Evolutionary conservation across 1,140 invertebrate genomes (phyloP).

Genomic region (Drosophila tani): DNA sequence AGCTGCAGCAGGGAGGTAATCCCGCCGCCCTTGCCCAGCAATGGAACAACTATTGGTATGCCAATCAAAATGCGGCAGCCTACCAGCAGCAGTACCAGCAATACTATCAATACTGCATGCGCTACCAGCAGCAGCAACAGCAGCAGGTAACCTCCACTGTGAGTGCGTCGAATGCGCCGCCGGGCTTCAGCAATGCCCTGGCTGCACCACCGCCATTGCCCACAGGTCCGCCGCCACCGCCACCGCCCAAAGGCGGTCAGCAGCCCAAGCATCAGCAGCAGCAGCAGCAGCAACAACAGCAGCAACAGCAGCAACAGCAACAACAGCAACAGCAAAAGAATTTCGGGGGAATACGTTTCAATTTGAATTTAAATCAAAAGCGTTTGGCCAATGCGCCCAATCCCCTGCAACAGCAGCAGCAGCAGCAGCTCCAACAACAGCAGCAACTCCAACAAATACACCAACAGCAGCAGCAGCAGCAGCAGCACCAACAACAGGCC

Average conservation of each 20-base stretch:
- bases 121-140: conserved; percentile 75
- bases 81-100: conserved; percentile 80
- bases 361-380: conserved; percentile 83
- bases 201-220: conserved; percentile 71
- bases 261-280: conserved; percentile 24
- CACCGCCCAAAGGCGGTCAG: conserved; percentile 52
- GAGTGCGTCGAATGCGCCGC: conserved; percentile 74
- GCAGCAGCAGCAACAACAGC: conserved; percentile 30
- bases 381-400: conserved; percentile 73
- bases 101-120: conserved; percentile 82
- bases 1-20: conserved; percentile 64
- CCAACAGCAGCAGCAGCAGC: conserved; percentile 42
- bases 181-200: conserved; percentile 79
- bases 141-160: conserved; percentile 73
- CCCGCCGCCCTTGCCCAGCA: conserved; percentile 47
- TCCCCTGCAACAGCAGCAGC: conserved; percentile 76
- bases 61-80: conserved; percentile 65
- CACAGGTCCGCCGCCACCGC: conserved; percentile 72
- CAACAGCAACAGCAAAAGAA: conserved; percentile 65
- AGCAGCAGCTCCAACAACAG: conserved; percentile 74
- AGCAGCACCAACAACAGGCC: conserved; percentile 26
- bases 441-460: conserved; percentile 55
- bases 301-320: conserved; percentile 46
- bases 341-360: conserved; percentile 84
- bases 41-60: conserved; percentile 76